These are phyloP conservation scores for Chrysolina americana DNA, from an alignment of 2,888 invertebrate genomes.

Conservation along the genomic window DNA sequence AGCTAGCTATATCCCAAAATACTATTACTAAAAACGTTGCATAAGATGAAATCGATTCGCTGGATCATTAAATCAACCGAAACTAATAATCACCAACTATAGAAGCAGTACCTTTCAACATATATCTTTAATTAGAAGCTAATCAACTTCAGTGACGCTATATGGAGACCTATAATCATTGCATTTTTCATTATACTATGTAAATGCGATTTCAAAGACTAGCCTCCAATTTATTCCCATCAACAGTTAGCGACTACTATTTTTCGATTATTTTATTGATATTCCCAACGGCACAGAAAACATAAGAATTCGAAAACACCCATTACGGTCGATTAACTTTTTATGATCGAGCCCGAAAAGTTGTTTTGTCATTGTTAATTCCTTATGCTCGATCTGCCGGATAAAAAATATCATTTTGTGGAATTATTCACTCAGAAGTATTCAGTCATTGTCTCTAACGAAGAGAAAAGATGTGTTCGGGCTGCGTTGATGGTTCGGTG, in stretches of 20 bases:
- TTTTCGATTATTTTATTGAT: slow-evolving; percentile 19
- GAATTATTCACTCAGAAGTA: slow-evolving; percentile 54
- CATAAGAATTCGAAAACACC: slow-evolving; percentile 1
- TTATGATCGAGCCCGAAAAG: slow-evolving; percentile 21
- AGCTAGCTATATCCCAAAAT: not conserved
- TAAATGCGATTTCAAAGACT: slow-evolving; percentile 12
- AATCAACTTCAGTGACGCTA: slow-evolving; percentile 12
- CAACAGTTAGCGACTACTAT: not conserved
- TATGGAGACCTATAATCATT: slow-evolving; percentile 18
- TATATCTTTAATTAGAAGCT: slow-evolving; percentile 16
- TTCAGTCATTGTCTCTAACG: slow-evolving; percentile 60
- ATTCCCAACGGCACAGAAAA: not conserved
- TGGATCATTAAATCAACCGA: slow-evolving; percentile 1
- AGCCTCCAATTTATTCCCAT: slow-evolving; percentile 14
- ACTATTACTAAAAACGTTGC: no score
- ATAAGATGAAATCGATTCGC: not conserved
- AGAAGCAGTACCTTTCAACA: slow-evolving; percentile 3
- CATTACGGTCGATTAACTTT: slow-evolving; percentile 1
- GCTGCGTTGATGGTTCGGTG: slow-evolving; percentile 42
- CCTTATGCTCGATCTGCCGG: slow-evolving; percentile 35
- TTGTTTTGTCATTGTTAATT: slow-evolving; percentile 42
- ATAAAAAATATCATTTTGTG: slow-evolving; percentile 54
- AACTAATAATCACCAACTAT: slow-evolving; percentile 5
- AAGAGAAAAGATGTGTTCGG: slow-evolving; percentile 53
- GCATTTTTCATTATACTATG: slow-evolving; percentile 31